Evolutionary conservation across 1,140 invertebrate species (phyloP).

Genomic region (Riptortus pedestris): DNA sequence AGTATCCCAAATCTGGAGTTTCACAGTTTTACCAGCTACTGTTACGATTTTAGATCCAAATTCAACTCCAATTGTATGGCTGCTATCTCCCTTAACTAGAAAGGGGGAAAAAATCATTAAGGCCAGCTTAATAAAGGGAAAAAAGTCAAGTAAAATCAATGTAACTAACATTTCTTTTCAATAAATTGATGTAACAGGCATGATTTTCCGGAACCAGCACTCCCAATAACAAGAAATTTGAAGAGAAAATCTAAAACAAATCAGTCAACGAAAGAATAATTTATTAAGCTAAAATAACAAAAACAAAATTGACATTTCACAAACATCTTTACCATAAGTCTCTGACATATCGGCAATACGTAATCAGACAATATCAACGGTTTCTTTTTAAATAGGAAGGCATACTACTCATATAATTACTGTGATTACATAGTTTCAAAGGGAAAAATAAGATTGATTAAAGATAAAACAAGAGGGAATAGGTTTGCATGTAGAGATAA

Average conservation of each 20-base stretch:
- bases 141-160: neutral
- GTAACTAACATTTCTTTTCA: slow-evolving; percentile 72
- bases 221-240: slow-evolving; percentile 76
- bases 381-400: too few relatives aligned
- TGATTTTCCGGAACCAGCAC: slow-evolving; percentile 76
- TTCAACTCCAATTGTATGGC: slow-evolving; percentile 73
- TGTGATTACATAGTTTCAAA: too few relatives aligned
- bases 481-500: too few relatives aligned
- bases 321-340: slow-evolving; percentile 24
- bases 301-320: neutral
- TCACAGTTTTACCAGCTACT: slow-evolving; percentile 72
- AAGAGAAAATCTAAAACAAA: slow-evolving; percentile 62
- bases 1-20: slow-evolving; percentile 78
- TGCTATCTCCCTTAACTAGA: slow-evolving; percentile 66
- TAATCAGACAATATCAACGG: neutral
- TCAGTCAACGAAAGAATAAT: slow-evolving; percentile 22
- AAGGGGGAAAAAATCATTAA: slow-evolving; percentile 17
- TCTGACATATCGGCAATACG: slow-evolving; percentile 19
- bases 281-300: neutral
- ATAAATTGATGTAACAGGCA: slow-evolving; percentile 83
- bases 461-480: too few relatives aligned
- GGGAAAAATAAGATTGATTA: too few relatives aligned
- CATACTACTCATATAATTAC: too few relatives aligned
- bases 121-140: neutral
- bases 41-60: slow-evolving; percentile 77